Conservation (phyloP, 1,140 invertebrate species). For the Brachionus angularis region DNA sequence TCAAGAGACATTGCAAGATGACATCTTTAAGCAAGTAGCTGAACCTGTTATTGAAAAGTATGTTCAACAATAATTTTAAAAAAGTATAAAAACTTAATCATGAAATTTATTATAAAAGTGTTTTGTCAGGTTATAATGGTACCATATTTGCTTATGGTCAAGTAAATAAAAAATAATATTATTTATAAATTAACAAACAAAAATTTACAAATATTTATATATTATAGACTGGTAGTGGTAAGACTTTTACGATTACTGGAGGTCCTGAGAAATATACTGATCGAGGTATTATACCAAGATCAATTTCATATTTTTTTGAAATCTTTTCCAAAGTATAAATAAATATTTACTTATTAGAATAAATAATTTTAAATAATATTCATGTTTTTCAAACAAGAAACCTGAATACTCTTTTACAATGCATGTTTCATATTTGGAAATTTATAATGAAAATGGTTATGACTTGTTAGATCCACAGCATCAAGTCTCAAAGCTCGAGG, state of each 20-base stretch:
- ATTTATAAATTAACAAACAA: background rate
- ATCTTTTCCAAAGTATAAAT: slow-evolving; percentile 51
- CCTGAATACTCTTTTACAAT: slow-evolving; percentile 51
- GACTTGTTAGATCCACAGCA: slow-evolving; percentile 64
- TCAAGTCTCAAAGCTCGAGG: slow-evolving; percentile 60
- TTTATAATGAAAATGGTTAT: slow-evolving; percentile 62
- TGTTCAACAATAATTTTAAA: background rate
- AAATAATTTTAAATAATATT: slow-evolving; percentile 5
- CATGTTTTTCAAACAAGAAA: slow-evolving; percentile 49
- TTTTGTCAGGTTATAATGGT: slow-evolving; percentile 57
- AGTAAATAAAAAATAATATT: slow-evolving; percentile 47
- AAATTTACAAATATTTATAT: background rate
- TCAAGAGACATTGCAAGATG: slow-evolving; percentile 54
- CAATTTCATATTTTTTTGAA: slow-evolving; percentile 58
- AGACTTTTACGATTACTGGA: slow-evolving; percentile 60
- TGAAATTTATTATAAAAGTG: slow-evolving; percentile 47
- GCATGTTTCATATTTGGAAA: slow-evolving; percentile 59
- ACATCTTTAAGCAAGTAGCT: slow-evolving; percentile 55
- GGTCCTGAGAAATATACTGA: slow-evolving; percentile 56
- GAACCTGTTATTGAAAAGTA: slow-evolving; percentile 58
- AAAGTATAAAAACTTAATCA: background rate
- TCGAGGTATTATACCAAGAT: slow-evolving; percentile 58
- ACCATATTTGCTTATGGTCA: slow-evolving; percentile 60
- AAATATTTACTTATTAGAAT: background rate
- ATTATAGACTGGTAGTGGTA: slow-evolving; percentile 58